Conservation (phyloP, 2,888 invertebrate genomes). For the Anticlea derivata region DNA sequence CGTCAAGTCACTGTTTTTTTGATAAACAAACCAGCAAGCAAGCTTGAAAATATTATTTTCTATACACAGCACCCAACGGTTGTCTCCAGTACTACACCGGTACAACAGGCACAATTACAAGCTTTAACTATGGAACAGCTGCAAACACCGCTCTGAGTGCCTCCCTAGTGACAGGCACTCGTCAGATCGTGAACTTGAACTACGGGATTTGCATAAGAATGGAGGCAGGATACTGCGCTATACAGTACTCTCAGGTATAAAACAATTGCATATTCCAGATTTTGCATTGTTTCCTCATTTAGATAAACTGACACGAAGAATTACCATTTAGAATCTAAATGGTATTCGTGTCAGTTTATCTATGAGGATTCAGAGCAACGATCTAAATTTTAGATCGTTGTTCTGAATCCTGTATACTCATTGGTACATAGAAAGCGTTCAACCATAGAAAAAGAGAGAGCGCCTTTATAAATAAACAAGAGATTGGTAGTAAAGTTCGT, state of each 20-base stretch:
- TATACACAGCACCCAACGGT: conserved; percentile 88
- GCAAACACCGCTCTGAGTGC: conserved; percentile 82
- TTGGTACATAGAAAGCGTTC: too few species aligned
- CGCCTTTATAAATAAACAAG: too few species aligned
- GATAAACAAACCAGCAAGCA: too few species aligned
- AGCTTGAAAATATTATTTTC: background rate
- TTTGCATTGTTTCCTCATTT: conserved; percentile 32
- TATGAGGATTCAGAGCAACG: too few species aligned
- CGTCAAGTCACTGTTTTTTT: too few species aligned
- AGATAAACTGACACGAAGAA: too few species aligned
- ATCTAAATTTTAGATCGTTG: too few species aligned
- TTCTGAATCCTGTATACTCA: too few species aligned
- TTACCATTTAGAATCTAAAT: too few species aligned
- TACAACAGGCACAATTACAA: conserved; percentile 85
- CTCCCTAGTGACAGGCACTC: conserved; percentile 85
- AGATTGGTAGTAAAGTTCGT: too few species aligned
- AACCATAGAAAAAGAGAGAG: too few species aligned
- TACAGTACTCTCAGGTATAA: conserved; percentile 85
- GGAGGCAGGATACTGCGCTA: conserved; percentile 88
- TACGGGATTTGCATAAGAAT: conserved; percentile 91
- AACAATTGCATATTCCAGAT: background rate
- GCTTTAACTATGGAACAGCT: conserved; percentile 90
- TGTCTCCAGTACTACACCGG: conserved; percentile 90
- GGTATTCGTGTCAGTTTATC: too few species aligned
- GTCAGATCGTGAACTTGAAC: conserved; percentile 88